Percentiles rank a stretch among this genome's conserved stretches.
Evolutionary conservation across 2,888 invertebrate genomes (phyloP).

Genomic region (Synanthedon andrenaeformis): DNA sequence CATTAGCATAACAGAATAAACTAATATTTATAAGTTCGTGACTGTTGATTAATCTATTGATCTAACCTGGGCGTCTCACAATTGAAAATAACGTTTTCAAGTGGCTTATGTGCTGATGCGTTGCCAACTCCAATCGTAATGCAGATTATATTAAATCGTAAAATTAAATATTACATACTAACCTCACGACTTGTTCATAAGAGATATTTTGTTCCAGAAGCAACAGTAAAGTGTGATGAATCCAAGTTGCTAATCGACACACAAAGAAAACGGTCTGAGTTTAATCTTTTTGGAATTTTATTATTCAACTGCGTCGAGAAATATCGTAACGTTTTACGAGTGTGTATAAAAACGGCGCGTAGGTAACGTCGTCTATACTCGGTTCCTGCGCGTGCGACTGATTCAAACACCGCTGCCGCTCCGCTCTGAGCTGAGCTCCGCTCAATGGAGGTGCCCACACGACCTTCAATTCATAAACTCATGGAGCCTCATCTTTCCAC

Average conservation of each 20-base stretch:
- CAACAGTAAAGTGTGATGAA: too few relatives aligned
- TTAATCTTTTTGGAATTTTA: too few relatives aligned
- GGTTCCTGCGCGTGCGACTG: neutral
- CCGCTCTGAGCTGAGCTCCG: neutral
- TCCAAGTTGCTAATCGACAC: too few relatives aligned
- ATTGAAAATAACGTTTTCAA: slow-evolving; percentile 13
- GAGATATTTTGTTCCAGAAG: too few relatives aligned
- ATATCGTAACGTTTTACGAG: neutral
- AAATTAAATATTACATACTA: neutral
- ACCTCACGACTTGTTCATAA: neutral
- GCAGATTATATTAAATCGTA: neutral
- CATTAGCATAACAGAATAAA: too few relatives aligned
- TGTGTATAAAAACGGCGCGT: neutral
- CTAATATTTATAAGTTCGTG: too few relatives aligned
- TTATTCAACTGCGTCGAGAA: neutral
- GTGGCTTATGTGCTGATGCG: slow-evolving; percentile 23
- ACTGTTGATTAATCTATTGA: too few relatives aligned
- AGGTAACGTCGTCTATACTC: neutral
- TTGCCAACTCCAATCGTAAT: slow-evolving; percentile 19
- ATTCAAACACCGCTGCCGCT: neutral
- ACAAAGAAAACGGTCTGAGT: too few relatives aligned
- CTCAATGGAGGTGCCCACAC: neutral
- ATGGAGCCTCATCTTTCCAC: too few relatives aligned
- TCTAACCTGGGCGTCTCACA: too few relatives aligned
- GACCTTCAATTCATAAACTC: neutral